These are phyloP conservation scores for Pegea sp. DNA, from an alignment of 23 tunicate species.

Conservation along the genomic window DNA sequence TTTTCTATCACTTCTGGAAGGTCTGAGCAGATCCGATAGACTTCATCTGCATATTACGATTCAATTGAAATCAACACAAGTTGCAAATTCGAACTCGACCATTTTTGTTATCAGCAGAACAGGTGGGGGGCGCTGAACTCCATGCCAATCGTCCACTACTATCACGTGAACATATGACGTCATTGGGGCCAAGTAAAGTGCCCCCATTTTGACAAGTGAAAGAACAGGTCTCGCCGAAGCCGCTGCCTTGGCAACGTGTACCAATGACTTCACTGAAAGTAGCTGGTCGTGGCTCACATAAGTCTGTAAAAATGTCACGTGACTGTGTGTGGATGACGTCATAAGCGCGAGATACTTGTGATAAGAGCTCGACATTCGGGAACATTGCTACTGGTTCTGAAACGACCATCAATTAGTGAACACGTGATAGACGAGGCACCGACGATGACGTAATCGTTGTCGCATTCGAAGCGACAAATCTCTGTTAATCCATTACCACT, in stretches of 20 bases:
- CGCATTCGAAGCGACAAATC: neutral
- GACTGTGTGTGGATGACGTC: too few relatives aligned
- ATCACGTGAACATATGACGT: neutral
- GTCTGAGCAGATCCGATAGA: too few relatives aligned
- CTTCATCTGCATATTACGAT: too few relatives aligned
- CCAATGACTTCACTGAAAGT: neutral
- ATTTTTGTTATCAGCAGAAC: neutral
- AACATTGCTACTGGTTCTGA: neutral
- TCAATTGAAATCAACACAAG: too few relatives aligned
- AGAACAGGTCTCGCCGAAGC: neutral
- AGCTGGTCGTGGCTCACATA: slow-evolving; percentile 1
- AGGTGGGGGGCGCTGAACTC: neutral
- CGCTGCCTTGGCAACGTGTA: neutral
- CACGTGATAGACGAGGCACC: neutral
- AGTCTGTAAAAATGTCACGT: neutral
- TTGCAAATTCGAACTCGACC: too few relatives aligned
- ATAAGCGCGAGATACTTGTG: too few relatives aligned
- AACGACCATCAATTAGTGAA: neutral
- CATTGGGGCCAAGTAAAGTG: neutral
- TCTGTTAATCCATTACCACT: neutral
- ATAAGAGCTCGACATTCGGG: neutral
- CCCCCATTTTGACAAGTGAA: neutral
- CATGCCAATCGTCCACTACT: neutral
- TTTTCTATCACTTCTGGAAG: too few relatives aligned
- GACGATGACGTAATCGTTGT: neutral